Evolutionary conservation across 2,797 vertebrate genomes (phyloP), one percentile per base, ranked within the genome.

Genomic region (Anguilla anguilla): DNA sequence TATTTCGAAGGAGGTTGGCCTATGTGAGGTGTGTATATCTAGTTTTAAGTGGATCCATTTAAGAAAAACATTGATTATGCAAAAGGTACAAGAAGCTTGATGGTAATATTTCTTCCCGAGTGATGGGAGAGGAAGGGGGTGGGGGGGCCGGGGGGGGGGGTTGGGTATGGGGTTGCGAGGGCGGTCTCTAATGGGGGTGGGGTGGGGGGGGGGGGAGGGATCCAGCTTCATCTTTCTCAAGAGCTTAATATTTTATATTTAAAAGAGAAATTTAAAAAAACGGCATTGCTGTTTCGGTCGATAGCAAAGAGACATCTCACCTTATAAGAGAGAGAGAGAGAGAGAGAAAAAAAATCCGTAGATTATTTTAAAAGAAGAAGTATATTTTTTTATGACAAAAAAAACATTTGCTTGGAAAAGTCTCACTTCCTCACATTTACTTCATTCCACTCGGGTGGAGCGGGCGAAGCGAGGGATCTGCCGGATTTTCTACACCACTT

Each of bases 281-380:
- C 92, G 95, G 94, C 94, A 91, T 96, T 95, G 95, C 95, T 95
- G 94, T 95, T 96, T 95, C 95, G 94, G 93, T 96, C 95, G 94
- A 95, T 95, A 96, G 94, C 94, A 92, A 95, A 94, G 74, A 95
- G 74, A 95, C 94, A 94, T 95, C 95, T 96, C 95, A 96, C 95
- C 95, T 96, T 96, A 82, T 82, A 81, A 82, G 22, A 81, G 94
- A 77, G 39, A 43, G 35, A 39, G 35, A 39, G 35, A 39, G 39
- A 43, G 39, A 43, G 39, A 43, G 15, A 95, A 94, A 96, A 94
- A 91, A 94, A 96, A 96, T 95, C 94, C 96, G 96, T 97, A 96
- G 96, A 96, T 96, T 96, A 96, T 95, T 96, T 96, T 95, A 95
- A 96, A 95, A 96, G 95, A 95, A 95, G 91, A 96, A 96, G 92